phyloP scores from a whole-genome alignment of 2,888 invertebrate genomes.

The Ditula angustiorana region DNA sequence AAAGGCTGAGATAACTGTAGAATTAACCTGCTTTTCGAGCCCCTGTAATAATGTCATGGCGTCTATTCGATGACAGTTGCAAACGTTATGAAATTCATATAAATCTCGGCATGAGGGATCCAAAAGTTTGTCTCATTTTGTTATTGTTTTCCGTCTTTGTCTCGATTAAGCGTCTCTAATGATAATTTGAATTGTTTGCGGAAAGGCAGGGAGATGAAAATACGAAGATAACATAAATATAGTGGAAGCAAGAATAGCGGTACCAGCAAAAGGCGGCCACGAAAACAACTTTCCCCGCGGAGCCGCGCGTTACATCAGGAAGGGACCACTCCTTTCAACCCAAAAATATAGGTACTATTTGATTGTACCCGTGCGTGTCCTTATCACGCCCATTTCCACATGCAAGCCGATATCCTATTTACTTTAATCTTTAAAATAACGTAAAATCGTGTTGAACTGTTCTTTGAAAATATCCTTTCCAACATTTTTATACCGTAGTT shows the following conservation, averaged over 20 bases:
- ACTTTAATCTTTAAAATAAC: background rate
- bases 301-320: background rate
- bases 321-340: background rate
- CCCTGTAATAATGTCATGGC: background rate
- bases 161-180: background rate
- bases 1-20: conserved; percentile 30
- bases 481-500: no score
- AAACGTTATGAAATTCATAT: background rate
- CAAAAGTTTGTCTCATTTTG: no score
- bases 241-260: conserved; percentile 12
- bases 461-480: no score
- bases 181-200: background rate
- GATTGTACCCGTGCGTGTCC: background rate
- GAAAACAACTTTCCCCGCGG: conserved; percentile 17
- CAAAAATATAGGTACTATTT: background rate
- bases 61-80: background rate
- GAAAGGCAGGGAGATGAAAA: background rate
- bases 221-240: background rate
- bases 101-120: no score
- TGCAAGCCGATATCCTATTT: background rate
- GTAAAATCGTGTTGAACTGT: background rate
- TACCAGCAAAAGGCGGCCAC: conserved; percentile 18
- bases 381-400: background rate
- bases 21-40: conserved; percentile 9
- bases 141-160: no score